These are phyloP conservation scores for Hypomecis atomaria DNA, from an alignment of 2,888 invertebrate genomes.

Conservation along the genomic window DNA sequence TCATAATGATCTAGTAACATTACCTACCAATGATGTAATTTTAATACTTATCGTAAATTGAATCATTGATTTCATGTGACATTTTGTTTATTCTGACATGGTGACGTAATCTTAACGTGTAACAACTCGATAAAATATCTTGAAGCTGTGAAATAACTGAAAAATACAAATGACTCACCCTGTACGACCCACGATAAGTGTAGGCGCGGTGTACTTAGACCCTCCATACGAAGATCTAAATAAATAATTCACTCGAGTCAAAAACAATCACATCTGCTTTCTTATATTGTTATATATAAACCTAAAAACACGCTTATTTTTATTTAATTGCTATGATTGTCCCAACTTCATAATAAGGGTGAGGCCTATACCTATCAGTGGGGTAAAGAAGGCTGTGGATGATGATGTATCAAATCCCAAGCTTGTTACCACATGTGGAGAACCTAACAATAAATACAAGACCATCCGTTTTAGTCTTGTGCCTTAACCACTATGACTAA, in stretches of 20 bases:
- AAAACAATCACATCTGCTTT: too few species aligned
- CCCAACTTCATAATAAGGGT: too few species aligned
- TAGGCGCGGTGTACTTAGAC: too few species aligned
- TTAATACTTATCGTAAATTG: not conserved
- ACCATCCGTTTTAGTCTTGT: constrained; percentile 41
- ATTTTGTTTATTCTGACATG: constrained; percentile 6
- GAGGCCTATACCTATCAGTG: too few species aligned
- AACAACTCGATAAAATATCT: constrained; percentile 30
- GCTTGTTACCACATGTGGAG: not conserved
- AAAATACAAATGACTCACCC: constrained; percentile 42
- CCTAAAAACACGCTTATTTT: too few species aligned
- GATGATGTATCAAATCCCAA: not conserved
- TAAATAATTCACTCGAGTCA: too few species aligned
- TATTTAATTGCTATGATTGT: too few species aligned
- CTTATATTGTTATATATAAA: too few species aligned
- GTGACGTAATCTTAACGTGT: constrained; percentile 18
- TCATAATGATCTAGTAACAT: not conserved
- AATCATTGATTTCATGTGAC: constrained; percentile 3
- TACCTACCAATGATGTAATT: constrained; percentile 3
- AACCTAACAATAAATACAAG: not conserved
- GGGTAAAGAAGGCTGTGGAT: too few species aligned
- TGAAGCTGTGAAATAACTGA: constrained; percentile 38
- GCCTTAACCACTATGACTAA: constrained; percentile 43
- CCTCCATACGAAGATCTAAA: too few species aligned
- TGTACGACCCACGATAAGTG: not conserved